Evolutionary conservation across 2,113 vertebrate genomes (phyloP), one percentile per base, ranked within the genome.

Genomic region (Clarias gariepinus): DNA sequence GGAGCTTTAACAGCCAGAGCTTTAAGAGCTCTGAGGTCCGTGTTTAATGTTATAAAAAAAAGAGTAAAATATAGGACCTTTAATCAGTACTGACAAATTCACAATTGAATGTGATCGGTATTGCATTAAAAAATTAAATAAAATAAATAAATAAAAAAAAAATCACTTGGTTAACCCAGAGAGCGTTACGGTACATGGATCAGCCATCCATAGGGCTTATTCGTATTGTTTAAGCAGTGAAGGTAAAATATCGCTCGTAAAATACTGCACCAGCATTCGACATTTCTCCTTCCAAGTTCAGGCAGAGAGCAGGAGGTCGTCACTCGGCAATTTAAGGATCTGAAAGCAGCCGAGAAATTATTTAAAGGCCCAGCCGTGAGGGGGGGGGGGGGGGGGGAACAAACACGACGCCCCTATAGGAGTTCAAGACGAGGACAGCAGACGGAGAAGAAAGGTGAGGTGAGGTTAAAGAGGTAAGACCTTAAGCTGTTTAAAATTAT

Each of bases 391-490:
- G 68, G 16, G 52, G 61, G 60, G 33, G 55, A 66, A 76, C 28
- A 84, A 76, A 76, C 71, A 61, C 13, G 33, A 61, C 36, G 18
- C 60, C 25, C 21, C 3, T n/a, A 52, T 30, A 21, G 3, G 71
- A 85, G 83, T 85, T 85, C 71, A 85, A 6, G 57, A 85, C 0
- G 57, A 85, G 83, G 58, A 2, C 71, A n/a, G 4, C 11, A 47
- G 23, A 53, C 10, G 15, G 41, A 53, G 52, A 13, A 12, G 3
- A 1, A 47, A 16, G 33, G 11, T 4, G 18, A 73, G 36, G 25
- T 13, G 60, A 58, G 28, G 60, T 64, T 64, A 79, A 77, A 21
- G 21, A 36, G 7, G n/a, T n/a, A n/a, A n/a, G n/a, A n/a, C n/a
- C n/a, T n/a, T n/a, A n/a, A n/a, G n/a, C n/a, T n/a, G n/a, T n/a